These are phyloP conservation scores for Taphrorychus bicolor DNA, from an alignment of 2,888 invertebrate genomes.

Conservation along the genomic window DNA sequence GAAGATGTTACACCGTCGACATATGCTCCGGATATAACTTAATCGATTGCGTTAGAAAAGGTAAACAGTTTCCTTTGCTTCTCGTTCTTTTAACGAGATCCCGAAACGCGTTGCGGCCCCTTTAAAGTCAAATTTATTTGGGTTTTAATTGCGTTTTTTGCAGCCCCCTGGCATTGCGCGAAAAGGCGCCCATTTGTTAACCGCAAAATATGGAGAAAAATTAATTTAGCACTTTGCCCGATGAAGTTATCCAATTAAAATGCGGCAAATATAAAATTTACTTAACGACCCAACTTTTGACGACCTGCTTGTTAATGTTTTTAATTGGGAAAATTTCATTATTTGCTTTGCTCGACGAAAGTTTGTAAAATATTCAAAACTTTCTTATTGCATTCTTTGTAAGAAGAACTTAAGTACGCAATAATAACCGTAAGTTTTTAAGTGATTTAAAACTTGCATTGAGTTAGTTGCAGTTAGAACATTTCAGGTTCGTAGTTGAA, in stretches of 20 bases:
- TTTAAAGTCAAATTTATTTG: slow-evolving; percentile 5
- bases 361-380: too few relatives aligned
- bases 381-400: too few relatives aligned
- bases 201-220: slow-evolving; percentile 15
- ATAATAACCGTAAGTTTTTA: too few relatives aligned
- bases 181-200: slow-evolving; percentile 4
- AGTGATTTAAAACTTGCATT: too few relatives aligned
- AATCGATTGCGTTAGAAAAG: slow-evolving; percentile 45
- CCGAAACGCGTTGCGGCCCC: too few relatives aligned
- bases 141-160: slow-evolving; percentile 10
- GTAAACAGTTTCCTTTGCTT: slow-evolving; percentile 31
- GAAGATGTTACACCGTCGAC: slow-evolving; percentile 43
- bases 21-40: slow-evolving; percentile 41
- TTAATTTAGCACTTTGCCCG: slow-evolving; percentile 8
- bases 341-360: not conserved
- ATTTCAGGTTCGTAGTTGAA: too few relatives aligned
- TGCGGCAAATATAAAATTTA: slow-evolving; percentile 1
- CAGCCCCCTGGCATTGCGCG: not conserved
- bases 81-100: too few relatives aligned
- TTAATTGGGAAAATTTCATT: not conserved
- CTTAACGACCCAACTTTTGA: slow-evolving; percentile 1
- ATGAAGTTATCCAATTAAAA: slow-evolving; percentile 12
- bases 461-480: too few relatives aligned
- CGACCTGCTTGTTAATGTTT: not conserved
- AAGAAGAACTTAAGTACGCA: too few relatives aligned